Base-by-base conservation (phyloP, 2,888 invertebrate species). In the Beris chalybata region DNA sequence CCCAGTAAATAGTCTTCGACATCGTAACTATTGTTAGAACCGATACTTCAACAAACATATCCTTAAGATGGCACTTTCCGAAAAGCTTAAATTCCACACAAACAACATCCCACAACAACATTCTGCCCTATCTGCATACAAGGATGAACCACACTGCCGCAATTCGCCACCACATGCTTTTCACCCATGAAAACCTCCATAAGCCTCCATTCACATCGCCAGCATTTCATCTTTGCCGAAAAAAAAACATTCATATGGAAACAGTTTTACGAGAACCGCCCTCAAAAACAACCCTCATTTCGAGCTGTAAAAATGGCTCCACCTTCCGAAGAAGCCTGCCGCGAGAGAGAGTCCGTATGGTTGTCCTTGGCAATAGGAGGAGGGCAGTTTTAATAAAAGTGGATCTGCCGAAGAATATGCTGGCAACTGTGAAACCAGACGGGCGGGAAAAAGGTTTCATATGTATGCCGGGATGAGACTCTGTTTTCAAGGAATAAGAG, bases 401-500 rank as follows among this genome's bases (percentile, higher is more conserved):
- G 72, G 70, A 72, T 72, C 69, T 72, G 69, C 48, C 54, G 74
- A 75, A 79, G 76, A 80, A 80, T 80, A 80, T 80, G 80, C 78
- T 77, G 76, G 74, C 74, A 78, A 77, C 77, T 77, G 76, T 73
- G 74, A 78, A 78, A 80, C 74, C 80, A 80, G 80, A 80, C 70
- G 68, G 69, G 69, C 69, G 71, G 71, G 70, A 71, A 70, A 71
- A 70, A 71, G 54, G 64, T 68, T 68, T 65, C 67, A 70, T 70
- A 71, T 73, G 71, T 70, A 71, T 65, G 68, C 68, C 38, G 15
- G 38, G 32, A 61, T 61, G 30, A 61, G 52, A 15, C 29, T 47
- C 9, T 47, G 47, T 61, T 61, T 50, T 38, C 52, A 38, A 6
- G 52, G 38, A 45, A 52, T 15, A 38, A 32, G 64, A 64, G 48